Evolutionary conservation across 2,113 vertebrate genomes (phyloP).

Genomic region (Psilopogon haemacephalus): DNA sequence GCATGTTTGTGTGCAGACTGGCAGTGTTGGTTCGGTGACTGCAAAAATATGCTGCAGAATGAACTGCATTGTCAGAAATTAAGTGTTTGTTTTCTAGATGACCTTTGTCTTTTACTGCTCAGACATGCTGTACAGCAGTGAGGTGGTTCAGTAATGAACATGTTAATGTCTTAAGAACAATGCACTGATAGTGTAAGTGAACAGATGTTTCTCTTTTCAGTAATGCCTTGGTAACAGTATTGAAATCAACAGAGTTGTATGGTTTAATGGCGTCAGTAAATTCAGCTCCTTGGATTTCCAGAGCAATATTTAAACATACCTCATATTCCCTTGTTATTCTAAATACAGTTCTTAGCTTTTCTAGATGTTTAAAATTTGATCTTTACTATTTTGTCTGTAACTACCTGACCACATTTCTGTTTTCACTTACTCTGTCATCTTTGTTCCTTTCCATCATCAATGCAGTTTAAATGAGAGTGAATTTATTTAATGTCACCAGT

Average conservation of each 20-base stretch:
- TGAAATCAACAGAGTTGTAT: background rate
- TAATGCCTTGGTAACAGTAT: background rate
- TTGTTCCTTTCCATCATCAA: constrained; percentile 51
- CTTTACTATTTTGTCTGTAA: background rate
- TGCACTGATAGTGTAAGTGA: background rate
- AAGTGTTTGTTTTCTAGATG: background rate
- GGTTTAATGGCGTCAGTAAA: background rate
- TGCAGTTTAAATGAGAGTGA: constrained; percentile 53
- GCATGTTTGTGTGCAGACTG: background rate
- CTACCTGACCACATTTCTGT: background rate
- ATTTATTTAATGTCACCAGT: constrained; percentile 56
- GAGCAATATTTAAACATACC: background rate
- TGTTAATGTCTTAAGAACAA: background rate
- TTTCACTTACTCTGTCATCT: constrained; percentile 33
- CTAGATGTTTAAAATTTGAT: background rate
- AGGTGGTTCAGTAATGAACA: background rate
- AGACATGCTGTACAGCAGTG: background rate
- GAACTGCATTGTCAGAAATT: background rate
- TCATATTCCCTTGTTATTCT: background rate
- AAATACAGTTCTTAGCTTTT: background rate
- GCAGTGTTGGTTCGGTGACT: background rate
- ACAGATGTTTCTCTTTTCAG: background rate
- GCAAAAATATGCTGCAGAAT: rapidly evolving
- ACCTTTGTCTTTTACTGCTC: background rate
- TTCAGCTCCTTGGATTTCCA: background rate